Evolutionary conservation across 2,888 invertebrate species (phyloP).

Genomic region (Camponotus fellah): DNA sequence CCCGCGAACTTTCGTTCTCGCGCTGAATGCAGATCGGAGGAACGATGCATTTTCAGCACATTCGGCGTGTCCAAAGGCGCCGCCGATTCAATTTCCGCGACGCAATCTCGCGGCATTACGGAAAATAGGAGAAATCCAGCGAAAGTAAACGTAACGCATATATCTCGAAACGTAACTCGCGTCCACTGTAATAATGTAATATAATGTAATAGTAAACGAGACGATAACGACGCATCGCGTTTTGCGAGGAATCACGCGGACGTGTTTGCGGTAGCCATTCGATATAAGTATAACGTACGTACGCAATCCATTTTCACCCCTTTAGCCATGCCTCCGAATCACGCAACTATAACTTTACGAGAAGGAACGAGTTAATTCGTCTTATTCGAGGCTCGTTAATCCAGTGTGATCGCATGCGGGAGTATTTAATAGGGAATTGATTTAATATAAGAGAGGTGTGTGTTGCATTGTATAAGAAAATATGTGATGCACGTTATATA

Average conservation of each 20-base stretch:
- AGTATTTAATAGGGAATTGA: constrained; percentile 44
- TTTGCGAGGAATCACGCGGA: constrained; percentile 32
- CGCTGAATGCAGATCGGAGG: constrained; percentile 17
- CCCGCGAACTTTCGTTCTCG: constrained; percentile 15
- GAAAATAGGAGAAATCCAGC: constrained; percentile 85
- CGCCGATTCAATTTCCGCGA: constrained; percentile 81
- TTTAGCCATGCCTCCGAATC: constrained; percentile 48
- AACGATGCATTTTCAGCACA: constrained; percentile 22
- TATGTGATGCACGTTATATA: neutral
- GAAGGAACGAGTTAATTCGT: constrained; percentile 34
- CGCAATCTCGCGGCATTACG: constrained; percentile 81
- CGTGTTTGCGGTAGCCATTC: constrained; percentile 4
- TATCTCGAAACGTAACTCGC: constrained; percentile 58
- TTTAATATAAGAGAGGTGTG: neutral
- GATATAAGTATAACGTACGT: constrained; percentile 29
- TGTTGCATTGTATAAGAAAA: neutral
- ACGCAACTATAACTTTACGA: constrained; percentile 52
- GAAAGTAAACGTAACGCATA: constrained; percentile 80
- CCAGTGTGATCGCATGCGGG: constrained; percentile 2
- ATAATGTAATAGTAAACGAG: constrained; percentile 67
- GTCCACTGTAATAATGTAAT: constrained; percentile 71
- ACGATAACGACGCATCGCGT: constrained; percentile 60
- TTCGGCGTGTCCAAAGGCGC: constrained; percentile 59
- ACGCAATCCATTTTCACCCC: constrained; percentile 45
- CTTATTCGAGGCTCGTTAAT: constrained; percentile 43